These are phyloP conservation scores for Oreocharis arfaki DNA, from an alignment of 2,113 vertebrate genomes.

Conservation along the genomic window DNA sequence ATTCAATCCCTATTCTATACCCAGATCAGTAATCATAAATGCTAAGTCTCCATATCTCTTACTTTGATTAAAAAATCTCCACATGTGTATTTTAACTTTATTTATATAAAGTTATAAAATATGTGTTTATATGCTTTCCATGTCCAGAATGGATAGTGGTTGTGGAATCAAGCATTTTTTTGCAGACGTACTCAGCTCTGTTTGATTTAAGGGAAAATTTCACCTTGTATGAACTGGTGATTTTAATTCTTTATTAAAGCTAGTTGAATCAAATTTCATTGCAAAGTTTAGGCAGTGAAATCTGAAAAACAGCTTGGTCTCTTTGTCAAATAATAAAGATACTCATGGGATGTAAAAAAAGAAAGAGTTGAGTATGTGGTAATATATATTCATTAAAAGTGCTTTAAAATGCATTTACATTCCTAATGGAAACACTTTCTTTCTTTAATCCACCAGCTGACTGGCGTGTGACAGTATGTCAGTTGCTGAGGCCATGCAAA, in stretches of 20 bases:
- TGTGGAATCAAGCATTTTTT: background rate
- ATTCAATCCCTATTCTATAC: background rate
- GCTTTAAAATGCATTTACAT: constrained; percentile 7
- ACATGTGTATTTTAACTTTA: background rate
- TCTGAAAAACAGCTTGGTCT: background rate
- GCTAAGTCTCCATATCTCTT: background rate
- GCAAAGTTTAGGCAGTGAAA: background rate
- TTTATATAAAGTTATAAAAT: background rate
- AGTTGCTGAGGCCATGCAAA: background rate
- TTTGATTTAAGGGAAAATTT: background rate
- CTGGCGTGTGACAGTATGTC: background rate
- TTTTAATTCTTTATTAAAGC: background rate
- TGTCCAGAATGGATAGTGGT: background rate
- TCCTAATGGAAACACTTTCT: background rate
- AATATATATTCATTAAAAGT: background rate
- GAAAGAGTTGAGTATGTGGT: background rate
- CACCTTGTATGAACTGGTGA: background rate
- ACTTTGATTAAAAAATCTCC: background rate
- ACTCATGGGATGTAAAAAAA: background rate
- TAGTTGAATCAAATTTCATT: background rate
- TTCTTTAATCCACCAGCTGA: background rate
- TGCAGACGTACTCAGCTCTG: background rate
- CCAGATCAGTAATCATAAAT: background rate
- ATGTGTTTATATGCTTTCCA: background rate
- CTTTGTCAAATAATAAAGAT: background rate